Conservation (phyloP, 2,797 vertebrate species). For the Fratercula arctica region DNA sequence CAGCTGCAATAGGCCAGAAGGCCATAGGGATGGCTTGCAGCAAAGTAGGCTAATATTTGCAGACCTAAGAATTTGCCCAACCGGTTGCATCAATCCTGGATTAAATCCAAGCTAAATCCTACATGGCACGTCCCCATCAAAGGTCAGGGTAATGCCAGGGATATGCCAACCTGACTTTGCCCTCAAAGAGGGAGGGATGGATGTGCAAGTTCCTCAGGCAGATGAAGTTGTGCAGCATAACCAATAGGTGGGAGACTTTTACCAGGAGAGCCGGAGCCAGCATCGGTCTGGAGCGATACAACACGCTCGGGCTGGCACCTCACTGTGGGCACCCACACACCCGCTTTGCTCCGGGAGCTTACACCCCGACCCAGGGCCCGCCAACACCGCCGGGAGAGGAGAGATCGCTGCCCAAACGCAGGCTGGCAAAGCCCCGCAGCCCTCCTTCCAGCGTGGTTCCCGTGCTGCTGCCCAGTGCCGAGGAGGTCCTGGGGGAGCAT, state of each 20-base stretch:
- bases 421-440: background rate
- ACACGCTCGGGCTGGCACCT: rapidly evolving
- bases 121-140: background rate
- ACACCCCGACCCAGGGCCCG: background rate
- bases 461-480: rapidly evolving
- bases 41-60: background rate
- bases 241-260: conserved; percentile 70
- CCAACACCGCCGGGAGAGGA: rapidly evolving
- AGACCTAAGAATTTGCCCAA: background rate
- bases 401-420: background rate
- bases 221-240: conserved; percentile 31
- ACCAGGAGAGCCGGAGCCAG: background rate
- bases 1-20: background rate
- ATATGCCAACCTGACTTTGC: background rate
- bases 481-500: background rate
- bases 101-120: background rate
- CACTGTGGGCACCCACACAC: rapidly evolving
- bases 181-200: background rate
- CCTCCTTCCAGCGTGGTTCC: background rate
- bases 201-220: background rate
- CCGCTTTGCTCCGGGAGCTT: background rate
- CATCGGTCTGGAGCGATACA: rapidly evolving
- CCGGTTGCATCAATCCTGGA: background rate
- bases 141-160: background rate
- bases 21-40: background rate